Percentiles rank a stretch among this genome's conserved stretches.
phyloP scores from a whole-genome alignment of 2,888 invertebrate species.

The Thera britannica region DNA sequence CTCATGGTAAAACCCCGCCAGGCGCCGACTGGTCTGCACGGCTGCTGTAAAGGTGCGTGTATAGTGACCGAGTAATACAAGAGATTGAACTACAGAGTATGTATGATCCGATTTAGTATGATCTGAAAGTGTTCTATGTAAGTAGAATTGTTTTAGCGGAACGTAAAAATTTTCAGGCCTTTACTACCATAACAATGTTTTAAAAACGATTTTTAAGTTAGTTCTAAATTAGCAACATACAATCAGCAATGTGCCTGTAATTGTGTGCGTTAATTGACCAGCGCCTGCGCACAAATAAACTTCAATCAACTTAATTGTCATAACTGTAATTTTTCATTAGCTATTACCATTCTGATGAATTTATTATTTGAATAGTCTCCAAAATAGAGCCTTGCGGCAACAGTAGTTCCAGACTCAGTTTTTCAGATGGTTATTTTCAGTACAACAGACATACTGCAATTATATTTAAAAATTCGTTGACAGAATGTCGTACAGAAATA shows the following conservation, averaged over 20 bases:
- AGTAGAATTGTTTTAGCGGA: too few relatives aligned
- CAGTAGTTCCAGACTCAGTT: too few relatives aligned
- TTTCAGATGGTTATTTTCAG: too few relatives aligned
- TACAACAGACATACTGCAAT: too few relatives aligned
- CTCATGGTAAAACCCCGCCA: slow-evolving; percentile 73
- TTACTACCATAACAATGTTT: too few relatives aligned
- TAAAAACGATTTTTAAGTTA: too few relatives aligned
- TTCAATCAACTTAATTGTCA: slow-evolving; percentile 7
- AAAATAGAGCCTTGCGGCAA: not conserved
- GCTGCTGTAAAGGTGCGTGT: slow-evolving; percentile 21
- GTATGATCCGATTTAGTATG: too few relatives aligned
- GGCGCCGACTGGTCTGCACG: slow-evolving; percentile 48
- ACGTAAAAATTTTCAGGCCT: too few relatives aligned
- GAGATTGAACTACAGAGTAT: too few relatives aligned
- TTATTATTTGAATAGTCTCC: not conserved
- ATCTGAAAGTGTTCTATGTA: too few relatives aligned
- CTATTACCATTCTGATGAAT: not conserved
- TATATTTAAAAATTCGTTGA: too few relatives aligned
- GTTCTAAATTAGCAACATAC: not conserved
- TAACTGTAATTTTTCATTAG: not conserved
- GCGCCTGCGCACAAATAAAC: slow-evolving; percentile 14
- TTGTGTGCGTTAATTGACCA: slow-evolving; percentile 4
- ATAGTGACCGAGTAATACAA: not conserved
- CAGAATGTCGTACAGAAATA: too few relatives aligned
- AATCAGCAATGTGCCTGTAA: not conserved